Percentiles rank a stretch among this genome's conserved stretches.
These are phyloP conservation scores for Aramus guarauna DNA, from an alignment of 2,113 vertebrate genomes.

Conservation along the genomic window DNA sequence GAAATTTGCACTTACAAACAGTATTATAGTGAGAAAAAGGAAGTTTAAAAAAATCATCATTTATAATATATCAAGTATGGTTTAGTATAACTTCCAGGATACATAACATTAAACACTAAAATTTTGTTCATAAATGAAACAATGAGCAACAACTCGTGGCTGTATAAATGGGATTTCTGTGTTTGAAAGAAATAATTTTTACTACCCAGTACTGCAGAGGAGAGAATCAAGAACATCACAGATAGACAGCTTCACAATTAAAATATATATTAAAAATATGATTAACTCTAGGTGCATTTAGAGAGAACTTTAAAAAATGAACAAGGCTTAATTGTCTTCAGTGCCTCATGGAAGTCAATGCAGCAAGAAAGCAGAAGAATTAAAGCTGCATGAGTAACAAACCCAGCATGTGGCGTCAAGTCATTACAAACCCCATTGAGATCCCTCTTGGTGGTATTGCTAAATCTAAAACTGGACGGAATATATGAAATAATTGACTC, in stretches of 20 bases:
- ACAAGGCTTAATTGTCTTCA: not conserved
- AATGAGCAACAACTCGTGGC: not conserved
- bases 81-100: not conserved
- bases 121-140: not conserved
- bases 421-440: constrained; percentile 57
- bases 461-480: constrained; percentile 35
- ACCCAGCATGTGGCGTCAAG: not conserved
- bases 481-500: constrained; percentile 57
- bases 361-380: constrained; percentile 34
- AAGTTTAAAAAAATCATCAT: not conserved
- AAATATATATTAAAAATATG: not conserved
- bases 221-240: not conserved
- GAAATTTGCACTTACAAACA: not conserved
- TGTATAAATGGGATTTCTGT: not conserved
- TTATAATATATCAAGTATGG: not conserved
- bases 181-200: not conserved
- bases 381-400: constrained; percentile 38
- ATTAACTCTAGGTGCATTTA: not conserved
- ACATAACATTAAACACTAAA: not conserved
- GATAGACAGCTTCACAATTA: not conserved
- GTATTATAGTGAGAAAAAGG: not conserved
- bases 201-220: not conserved
- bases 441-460: constrained; percentile 17
- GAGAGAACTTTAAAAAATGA: constrained; percentile 6
- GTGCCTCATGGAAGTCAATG: constrained; percentile 28